Evolutionary conservation across 2,113 vertebrate genomes (phyloP), one percentile per base, ranked within the genome.

Genomic region (Gymnocephalus cernua): DNA sequence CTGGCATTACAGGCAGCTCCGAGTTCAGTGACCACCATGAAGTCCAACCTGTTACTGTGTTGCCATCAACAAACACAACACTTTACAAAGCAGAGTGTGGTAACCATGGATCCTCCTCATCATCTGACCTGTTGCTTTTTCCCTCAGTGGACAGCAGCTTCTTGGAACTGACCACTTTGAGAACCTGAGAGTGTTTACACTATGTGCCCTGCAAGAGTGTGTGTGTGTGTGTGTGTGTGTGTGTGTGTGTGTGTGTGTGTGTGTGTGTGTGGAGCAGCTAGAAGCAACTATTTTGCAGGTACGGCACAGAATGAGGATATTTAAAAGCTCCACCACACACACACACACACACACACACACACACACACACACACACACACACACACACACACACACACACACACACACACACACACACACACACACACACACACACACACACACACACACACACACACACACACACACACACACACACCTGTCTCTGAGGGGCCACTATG

Each of bases 51-150:
- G 74, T 74, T 71, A 41, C 58, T 32, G 48, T 68, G 67, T 61
- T 77, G 70, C 76, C 80, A 56, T 19, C 65, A 67, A 71, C 79
- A 77, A 71, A 80, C 65, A 54, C 27, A 58, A 66, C 63, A 69
- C 56, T 69, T 66, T 4, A 77, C 54, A 62, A 29, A 84, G 68
- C 59, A 64, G 11, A 72, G 57, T 7, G 41, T 12, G 50, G 69
- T 74, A 12, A 13, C 80, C 63, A 86, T 63, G 77, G 86, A 66
- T 47, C 44, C 69, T 47, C 54, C n/a, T 67, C 56, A 77, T 72
- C 70, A 25, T 29, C 54, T 70, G 63, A 32, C 63, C 64, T 47
- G 14, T 27, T 45, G 21, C 51, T 57, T 69, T 79, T 69, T 21
- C 69, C 63, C n/a, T 66, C 23, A 3, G 15, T 11, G 41, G 70